Evolutionary conservation across 1,140 invertebrate genomes (phyloP).

Genomic region (Scaptomyza pallida): DNA sequence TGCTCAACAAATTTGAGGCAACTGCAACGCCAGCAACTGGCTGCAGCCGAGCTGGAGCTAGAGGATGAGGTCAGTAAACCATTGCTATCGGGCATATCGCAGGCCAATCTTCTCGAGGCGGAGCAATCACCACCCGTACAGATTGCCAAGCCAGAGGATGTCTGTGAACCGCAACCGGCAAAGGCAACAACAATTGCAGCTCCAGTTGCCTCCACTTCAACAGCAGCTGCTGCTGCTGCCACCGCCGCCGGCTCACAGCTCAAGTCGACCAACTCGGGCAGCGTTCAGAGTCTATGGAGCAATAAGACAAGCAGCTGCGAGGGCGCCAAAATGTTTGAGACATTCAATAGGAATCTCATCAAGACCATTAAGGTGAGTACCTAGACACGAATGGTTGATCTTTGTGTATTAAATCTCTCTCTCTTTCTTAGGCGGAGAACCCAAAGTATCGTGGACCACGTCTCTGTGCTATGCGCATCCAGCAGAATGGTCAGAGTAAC

Average conservation of each 20-base stretch:
- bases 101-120: slow-evolving; percentile 53
- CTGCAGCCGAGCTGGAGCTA: slow-evolving; percentile 29
- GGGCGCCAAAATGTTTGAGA: slow-evolving; percentile 83
- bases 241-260: slow-evolving; percentile 48
- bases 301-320: slow-evolving; percentile 81
- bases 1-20: slow-evolving; percentile 51
- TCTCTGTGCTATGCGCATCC: slow-evolving; percentile 89
- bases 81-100: slow-evolving; percentile 57
- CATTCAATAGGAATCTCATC: slow-evolving; percentile 82
- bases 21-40: slow-evolving; percentile 6
- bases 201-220: slow-evolving; percentile 2
- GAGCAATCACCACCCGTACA: slow-evolving; percentile 12
- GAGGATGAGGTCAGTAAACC: slow-evolving; percentile 74
- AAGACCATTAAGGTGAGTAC: slow-evolving; percentile 80
- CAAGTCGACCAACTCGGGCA: slow-evolving; percentile 75
- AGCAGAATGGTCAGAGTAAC: slow-evolving; percentile 90
- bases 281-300: slow-evolving; percentile 81
- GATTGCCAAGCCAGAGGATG: slow-evolving; percentile 61
- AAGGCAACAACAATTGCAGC: slow-evolving; percentile 31
- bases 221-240: slow-evolving; percentile 4
- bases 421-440: slow-evolving; percentile 71
- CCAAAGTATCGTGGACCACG: slow-evolving; percentile 86
- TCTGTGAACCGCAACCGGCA: slow-evolving; percentile 52
- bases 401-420: not conserved
- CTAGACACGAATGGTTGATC: too few species aligned